Conservation (phyloP, 2,888 invertebrate species). For the Norana najaformis region DNA sequence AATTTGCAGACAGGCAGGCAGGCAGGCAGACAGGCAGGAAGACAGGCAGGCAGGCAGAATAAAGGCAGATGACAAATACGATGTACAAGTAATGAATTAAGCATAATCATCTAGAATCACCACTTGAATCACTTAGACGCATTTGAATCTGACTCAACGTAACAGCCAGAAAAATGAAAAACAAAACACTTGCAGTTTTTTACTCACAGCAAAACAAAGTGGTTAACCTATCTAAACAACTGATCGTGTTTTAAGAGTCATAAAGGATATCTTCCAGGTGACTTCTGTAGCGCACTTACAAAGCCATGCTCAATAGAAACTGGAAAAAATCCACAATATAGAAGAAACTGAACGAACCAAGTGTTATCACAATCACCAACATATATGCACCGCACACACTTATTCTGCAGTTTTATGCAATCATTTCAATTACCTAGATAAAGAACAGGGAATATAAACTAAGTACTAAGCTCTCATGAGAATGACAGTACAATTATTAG, state of each 20-base stretch:
- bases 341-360: neutral
- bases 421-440: too few species aligned
- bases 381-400: neutral
- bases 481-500: too few species aligned
- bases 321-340: slow-evolving; percentile 45
- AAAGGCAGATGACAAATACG: too few species aligned
- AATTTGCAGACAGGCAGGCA: too few species aligned
- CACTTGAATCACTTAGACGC: neutral
- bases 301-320: slow-evolving; percentile 63
- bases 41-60: neutral
- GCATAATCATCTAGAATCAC: too few species aligned
- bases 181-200: too few species aligned
- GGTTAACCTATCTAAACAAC: neutral
- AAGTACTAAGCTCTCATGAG: too few species aligned
- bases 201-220: neutral
- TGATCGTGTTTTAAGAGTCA: neutral
- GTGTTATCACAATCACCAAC: neutral
- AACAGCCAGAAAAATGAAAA: neutral
- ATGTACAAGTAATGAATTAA: neutral
- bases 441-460: too few species aligned
- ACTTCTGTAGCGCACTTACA: slow-evolving; percentile 82
- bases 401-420: too few species aligned
- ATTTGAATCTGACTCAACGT: neutral
- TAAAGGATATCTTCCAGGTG: slow-evolving; percentile 77
- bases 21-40: neutral